Percentiles rank a stretch among this genome's conserved stretches.
These are phyloP conservation scores for Enteromius trimaculatus DNA, from an alignment of 2,797 vertebrate species.

Conservation along the genomic window DNA sequence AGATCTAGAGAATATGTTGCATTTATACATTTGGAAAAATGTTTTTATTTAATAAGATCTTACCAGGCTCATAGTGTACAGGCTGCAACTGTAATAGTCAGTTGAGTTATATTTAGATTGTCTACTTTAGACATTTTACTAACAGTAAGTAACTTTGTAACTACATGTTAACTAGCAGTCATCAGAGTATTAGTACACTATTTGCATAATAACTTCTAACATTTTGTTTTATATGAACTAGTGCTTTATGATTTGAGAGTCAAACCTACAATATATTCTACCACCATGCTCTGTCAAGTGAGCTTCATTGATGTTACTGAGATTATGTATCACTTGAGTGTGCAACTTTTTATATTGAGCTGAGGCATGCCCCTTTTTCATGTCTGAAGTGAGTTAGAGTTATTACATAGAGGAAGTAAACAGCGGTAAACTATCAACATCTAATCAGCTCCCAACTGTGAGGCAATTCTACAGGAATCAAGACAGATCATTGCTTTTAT, in stretches of 20 bases:
- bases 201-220: too few relatives aligned
- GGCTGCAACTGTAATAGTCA: background rate
- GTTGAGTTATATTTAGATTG: background rate
- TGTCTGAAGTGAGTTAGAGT: background rate
- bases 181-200: too few relatives aligned
- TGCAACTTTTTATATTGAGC: background rate
- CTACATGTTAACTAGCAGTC: too few relatives aligned
- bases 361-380: background rate
- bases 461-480: too few relatives aligned
- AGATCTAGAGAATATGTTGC: background rate
- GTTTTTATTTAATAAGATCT: background rate
- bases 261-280: background rate
- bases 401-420: conserved; percentile 15
- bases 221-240: background rate
- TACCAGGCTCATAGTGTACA: background rate
- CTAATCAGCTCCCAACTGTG: conserved; percentile 13
- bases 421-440: background rate
- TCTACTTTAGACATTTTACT: too few relatives aligned
- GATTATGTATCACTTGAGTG: background rate
- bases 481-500: too few relatives aligned
- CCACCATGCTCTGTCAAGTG: background rate
- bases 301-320: background rate
- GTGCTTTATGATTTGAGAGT: background rate
- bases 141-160: too few relatives aligned
- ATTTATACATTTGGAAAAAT: background rate